Evolutionary conservation across 2,888 invertebrate species (phyloP), one percentile per base, ranked within the genome.

Genomic region (Mycogona germanica): DNA sequence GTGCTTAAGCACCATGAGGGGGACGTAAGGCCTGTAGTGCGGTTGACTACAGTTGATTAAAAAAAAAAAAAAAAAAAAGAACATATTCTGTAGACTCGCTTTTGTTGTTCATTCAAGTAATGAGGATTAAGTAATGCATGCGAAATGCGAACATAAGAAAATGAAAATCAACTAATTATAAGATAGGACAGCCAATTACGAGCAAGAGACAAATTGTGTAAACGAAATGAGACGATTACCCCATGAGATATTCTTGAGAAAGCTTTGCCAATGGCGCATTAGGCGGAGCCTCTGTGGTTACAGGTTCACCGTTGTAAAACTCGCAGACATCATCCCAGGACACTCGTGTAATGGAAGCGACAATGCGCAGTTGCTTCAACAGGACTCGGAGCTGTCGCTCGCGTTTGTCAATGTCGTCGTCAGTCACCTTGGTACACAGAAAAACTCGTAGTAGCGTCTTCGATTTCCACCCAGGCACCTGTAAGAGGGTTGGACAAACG

Each of bases 301-400:
- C 25, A 19, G 29, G 29, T 28, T 29, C 28, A 19, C 41, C 50
- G 23, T 7, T 42, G 41, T 28, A 26, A 30, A 42, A 46, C 26
- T 57, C 55, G 17, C 58, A 66, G 3, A 73, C 70, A 58, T 71
- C 69, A 57, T 76, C 74, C 73, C 74, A 75, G 2, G 73, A 69
- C 4, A 75, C 72, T 21, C 73, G 68, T 37, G 72, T 68, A 47
- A 89, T 84, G 38, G 84, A 79, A 0, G 93, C 95, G 53, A 81
- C 80, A 59, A 97, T 97, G 59, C 97, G 74, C 19, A 97, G 72
- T 66, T 86, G 75, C 60, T 86, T 84, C 51, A 97, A 75, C 57
- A 93, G 76, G 50, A 68, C 64, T 54, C 67, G 65, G n/a, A 75
- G 64, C 51, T 72, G 70, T 30, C 66, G 63, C 58, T 72, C 68